A percentile compares a stretch with the other conserved stretches of the same genome.
Conservation (phyloP, 2,888 invertebrate genomes). For the Barypeithes pellucidus region DNA sequence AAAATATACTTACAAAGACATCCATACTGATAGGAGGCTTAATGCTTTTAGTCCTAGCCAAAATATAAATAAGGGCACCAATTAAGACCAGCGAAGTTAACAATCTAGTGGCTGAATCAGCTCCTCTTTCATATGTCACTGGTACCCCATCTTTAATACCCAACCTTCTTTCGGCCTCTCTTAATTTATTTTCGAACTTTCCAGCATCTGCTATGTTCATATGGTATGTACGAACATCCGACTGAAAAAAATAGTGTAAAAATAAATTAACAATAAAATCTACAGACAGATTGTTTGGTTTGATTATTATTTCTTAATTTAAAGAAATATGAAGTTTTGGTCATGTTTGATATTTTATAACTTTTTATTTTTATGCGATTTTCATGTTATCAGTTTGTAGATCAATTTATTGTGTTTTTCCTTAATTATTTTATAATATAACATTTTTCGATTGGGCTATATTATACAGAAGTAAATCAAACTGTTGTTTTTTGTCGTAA, state of each 20-base stretch:
- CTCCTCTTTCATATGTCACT: constrained; percentile 87
- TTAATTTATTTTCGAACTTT: constrained; percentile 91
- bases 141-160: constrained; percentile 89
- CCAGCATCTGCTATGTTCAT: constrained; percentile 90
- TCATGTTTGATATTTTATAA: too few relatives aligned
- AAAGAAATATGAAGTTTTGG: too few relatives aligned
- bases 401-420: too few relatives aligned
- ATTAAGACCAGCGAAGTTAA: constrained; percentile 81
- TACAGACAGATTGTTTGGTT: too few relatives aligned
- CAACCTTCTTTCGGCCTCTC: constrained; percentile 86
- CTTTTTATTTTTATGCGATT: too few relatives aligned
- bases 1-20: constrained; percentile 78
- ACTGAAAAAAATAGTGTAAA: constrained; percentile 64
- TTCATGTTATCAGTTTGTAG: too few relatives aligned
- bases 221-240: constrained; percentile 80
- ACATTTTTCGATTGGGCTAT: too few relatives aligned
- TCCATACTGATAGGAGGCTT: constrained; percentile 83
- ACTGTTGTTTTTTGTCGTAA: too few relatives aligned
- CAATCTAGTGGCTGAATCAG: constrained; percentile 81
- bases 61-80: constrained; percentile 78
- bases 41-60: constrained; percentile 79
- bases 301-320: too few relatives aligned
- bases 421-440: too few relatives aligned
- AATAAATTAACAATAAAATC: too few relatives aligned
- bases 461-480: too few relatives aligned